A percentile compares a stretch with the other conserved stretches of the same genome.
phyloP scores from a whole-genome alignment of 2,888 invertebrate species.

The Tetheella fluctuosa region DNA sequence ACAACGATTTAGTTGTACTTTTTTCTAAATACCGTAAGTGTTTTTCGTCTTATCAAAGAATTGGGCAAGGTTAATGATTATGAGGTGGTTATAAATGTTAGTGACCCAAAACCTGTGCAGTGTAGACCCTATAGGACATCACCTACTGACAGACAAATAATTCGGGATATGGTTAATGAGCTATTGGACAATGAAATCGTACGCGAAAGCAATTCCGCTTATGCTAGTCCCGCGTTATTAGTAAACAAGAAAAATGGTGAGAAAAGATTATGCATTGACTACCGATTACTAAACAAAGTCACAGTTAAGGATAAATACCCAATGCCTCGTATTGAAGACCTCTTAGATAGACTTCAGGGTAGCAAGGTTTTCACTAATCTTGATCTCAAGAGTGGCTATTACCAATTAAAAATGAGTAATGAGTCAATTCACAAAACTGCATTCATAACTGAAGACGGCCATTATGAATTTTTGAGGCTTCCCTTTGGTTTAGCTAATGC shows the following conservation, averaged over 20 bases:
- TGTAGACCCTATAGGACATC: not conserved
- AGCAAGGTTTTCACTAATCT: conserved; percentile 16
- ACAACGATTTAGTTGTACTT: not conserved
- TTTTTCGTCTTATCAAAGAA: not conserved
- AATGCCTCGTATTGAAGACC: too few relatives aligned
- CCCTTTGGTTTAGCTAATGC: too few relatives aligned
- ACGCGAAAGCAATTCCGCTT: conserved; percentile 15
- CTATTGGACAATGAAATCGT: conserved; percentile 12
- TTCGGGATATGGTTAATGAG: not conserved
- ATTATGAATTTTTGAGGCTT: too few relatives aligned
- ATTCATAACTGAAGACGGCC: not conserved
- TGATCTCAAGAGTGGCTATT: conserved; percentile 20
- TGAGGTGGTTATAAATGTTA: not conserved
- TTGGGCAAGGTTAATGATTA: not conserved
- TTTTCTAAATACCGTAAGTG: not conserved
- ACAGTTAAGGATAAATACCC: conserved; percentile 44
- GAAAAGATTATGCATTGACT: conserved; percentile 37
- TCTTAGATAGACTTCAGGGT: conserved; percentile 13
- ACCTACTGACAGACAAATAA: not conserved
- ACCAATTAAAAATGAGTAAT: conserved; percentile 17
- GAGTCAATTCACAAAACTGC: not conserved
- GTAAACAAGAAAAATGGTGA: conserved; percentile 36
- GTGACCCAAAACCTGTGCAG: not conserved
- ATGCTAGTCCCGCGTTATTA: conserved; percentile 22
- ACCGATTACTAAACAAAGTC: conserved; percentile 39